A percentile compares a stretch with the other conserved stretches of the same genome.
Evolutionary conservation across 2,797 vertebrate genomes (phyloP).

Genomic region (Sebastiscus albofasciatus): DNA sequence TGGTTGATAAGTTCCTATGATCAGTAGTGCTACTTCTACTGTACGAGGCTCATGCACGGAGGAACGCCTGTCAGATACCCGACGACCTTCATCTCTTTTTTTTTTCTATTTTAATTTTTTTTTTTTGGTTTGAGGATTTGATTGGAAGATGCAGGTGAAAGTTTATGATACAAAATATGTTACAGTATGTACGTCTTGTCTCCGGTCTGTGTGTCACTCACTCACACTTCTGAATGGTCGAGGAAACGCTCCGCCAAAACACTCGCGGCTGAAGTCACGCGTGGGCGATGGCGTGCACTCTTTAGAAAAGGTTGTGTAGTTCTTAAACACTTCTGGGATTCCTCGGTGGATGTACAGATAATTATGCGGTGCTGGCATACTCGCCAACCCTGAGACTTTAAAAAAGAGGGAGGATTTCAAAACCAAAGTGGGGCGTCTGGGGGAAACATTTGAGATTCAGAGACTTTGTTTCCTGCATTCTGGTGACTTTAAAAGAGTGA

Average conservation of each 20-base stretch:
- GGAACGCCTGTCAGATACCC: conserved; percentile 30
- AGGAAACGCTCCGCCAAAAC: neutral
- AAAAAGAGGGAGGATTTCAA: too few relatives aligned
- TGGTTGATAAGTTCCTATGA: conserved; percentile 49
- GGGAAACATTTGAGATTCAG: accelerated
- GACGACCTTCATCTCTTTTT: conserved; percentile 23
- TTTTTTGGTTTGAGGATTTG: conserved; percentile 38
- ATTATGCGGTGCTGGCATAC: too few relatives aligned
- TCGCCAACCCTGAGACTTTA: too few relatives aligned
- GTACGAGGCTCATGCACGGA: conserved; percentile 83
- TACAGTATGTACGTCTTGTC: conserved; percentile 76
- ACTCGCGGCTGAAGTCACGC: neutral
- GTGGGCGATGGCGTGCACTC: neutral
- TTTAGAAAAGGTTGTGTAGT: neutral
- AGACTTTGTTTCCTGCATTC: too few relatives aligned
- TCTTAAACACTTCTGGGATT: neutral
- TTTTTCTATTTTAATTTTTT: neutral
- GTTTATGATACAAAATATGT: conserved; percentile 87
- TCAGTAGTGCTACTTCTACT: conserved; percentile 77
- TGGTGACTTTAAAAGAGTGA: too few relatives aligned
- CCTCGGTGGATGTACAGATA: too few relatives aligned
- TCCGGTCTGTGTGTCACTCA: conserved; percentile 9
- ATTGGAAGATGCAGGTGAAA: conserved; percentile 82
- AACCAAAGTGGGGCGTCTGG: too few relatives aligned
- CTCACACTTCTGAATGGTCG: conserved; percentile 10